A percentile compares a stretch with the other conserved stretches of the same genome.
phyloP scores from a whole-genome alignment of 2,797 vertebrate genomes.

The Cuculus canorus region DNA sequence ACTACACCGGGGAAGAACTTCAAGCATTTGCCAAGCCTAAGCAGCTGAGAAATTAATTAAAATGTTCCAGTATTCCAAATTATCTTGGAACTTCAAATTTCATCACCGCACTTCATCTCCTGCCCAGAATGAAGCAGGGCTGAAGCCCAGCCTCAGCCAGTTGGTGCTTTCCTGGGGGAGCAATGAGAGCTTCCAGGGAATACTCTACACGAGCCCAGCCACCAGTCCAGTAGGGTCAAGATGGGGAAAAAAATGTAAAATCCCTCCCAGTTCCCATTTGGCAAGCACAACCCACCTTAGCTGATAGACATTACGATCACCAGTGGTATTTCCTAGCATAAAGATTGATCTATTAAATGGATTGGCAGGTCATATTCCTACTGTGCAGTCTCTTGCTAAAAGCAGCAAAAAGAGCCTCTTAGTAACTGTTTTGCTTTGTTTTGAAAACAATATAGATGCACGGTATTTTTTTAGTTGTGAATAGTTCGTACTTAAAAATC shows the following conservation, averaged over 20 bases:
- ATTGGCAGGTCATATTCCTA: slow-evolving; percentile 24
- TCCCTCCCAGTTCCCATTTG: background rate
- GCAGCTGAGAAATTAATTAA: slow-evolving; percentile 30
- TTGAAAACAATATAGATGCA: slow-evolving; percentile 61
- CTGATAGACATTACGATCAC: accelerated
- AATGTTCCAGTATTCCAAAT: slow-evolving; percentile 29
- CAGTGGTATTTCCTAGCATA: background rate
- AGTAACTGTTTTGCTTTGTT: slow-evolving; percentile 56
- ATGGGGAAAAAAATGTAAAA: accelerated
- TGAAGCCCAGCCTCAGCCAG: background rate
- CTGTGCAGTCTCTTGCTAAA: slow-evolving; percentile 37
- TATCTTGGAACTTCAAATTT: slow-evolving; percentile 38
- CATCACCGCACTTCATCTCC: background rate
- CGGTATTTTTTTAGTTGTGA: background rate
- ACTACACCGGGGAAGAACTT: background rate
- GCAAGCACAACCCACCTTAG: background rate
- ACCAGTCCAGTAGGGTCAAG: background rate
- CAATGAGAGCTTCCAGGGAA: background rate
- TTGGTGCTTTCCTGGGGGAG: background rate
- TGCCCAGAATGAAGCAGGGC: background rate
- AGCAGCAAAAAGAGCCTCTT: slow-evolving; percentile 43
- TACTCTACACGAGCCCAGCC: background rate
- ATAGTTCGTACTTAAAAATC: slow-evolving; percentile 26
- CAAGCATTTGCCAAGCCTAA: slow-evolving; percentile 31
- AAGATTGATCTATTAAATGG: background rate